Evolutionary conservation across 2,888 invertebrate genomes (phyloP).

Genomic region (Spisula subtruncata): DNA sequence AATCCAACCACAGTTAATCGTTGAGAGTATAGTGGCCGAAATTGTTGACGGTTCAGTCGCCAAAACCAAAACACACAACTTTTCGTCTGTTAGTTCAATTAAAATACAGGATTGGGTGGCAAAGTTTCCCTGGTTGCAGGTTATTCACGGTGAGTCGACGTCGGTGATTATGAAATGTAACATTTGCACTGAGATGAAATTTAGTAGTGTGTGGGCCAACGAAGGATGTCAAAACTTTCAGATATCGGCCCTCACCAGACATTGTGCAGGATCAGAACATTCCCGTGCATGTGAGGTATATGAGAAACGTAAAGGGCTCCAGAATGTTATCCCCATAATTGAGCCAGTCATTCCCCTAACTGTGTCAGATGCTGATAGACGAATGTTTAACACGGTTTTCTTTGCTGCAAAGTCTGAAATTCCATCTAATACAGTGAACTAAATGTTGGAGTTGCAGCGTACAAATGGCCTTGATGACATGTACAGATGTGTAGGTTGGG

Average conservation of each 20-base stretch:
- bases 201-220: slow-evolving; percentile 43
- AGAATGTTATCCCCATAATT: neutral
- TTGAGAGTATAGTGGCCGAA: too few relatives aligned
- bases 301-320: neutral
- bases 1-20: too few relatives aligned
- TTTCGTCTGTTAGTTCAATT: too few relatives aligned
- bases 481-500: neutral
- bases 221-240: slow-evolving; percentile 39
- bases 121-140: neutral
- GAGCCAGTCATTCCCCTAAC: neutral
- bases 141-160: neutral
- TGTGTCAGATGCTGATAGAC: neutral
- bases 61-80: too few relatives aligned
- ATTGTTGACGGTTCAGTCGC: too few relatives aligned
- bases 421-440: neutral
- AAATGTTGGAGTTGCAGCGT: neutral
- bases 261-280: neutral
- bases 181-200: slow-evolving; percentile 10
- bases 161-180: neutral
- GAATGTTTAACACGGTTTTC: too few relatives aligned
- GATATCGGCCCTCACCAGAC: neutral
- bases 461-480: neutral
- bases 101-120: neutral
- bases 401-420: neutral
- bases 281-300: neutral